Base-by-base conservation (phyloP, 2,797 vertebrate genomes). In the Mormyrops attenuatus region DNA sequence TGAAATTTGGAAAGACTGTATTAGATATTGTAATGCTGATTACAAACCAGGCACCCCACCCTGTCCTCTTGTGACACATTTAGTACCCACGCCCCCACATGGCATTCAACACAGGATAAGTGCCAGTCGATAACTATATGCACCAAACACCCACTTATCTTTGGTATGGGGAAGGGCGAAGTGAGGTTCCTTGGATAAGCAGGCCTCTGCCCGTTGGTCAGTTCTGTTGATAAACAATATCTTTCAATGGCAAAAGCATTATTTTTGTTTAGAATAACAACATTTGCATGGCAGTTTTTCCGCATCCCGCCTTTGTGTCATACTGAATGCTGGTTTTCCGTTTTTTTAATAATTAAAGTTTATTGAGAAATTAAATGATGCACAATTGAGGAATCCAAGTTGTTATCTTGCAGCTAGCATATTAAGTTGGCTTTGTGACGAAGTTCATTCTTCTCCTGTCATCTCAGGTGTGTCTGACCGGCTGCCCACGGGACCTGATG, bases 381-480 rank as follows among this genome's bases (percentile, higher is more conserved):
- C 60, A 30, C 22, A 30, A 15, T 38, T 73, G 30, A 73, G 66
- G 30, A 30, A 38, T 47, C 38, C 20, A 5, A 47, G 30, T 47
- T 44, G 11, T 66, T 2, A 34, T 73, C 41, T 47, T 47, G 7
- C 73, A 80, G 15, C 7, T 47, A 47, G 73, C 9, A 47, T 80
- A 15, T 47, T 47, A 8, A 80, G 17, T 80, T 80, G 30, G 17
- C 60, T 30, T 73, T 38, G 13, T 73, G 11, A 34, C 6, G 66
- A 73, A 73, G 13, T 11, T 38, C 13, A 0, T 13, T 38, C 15
- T 34, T 91, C 77, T 90, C 77, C 3, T 88, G 89, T 52, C 47
- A 26, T 17, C 0, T 41, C 92, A 99, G 98, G 96, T 99, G 41
- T 98, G 97, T 92, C 94, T 99, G 90, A 99, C 97, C 0, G 95